Percentiles rank a stretch among this genome's conserved stretches.
phyloP scores from a whole-genome alignment of 2,888 invertebrate species.

The Drosophila cognata region DNA sequence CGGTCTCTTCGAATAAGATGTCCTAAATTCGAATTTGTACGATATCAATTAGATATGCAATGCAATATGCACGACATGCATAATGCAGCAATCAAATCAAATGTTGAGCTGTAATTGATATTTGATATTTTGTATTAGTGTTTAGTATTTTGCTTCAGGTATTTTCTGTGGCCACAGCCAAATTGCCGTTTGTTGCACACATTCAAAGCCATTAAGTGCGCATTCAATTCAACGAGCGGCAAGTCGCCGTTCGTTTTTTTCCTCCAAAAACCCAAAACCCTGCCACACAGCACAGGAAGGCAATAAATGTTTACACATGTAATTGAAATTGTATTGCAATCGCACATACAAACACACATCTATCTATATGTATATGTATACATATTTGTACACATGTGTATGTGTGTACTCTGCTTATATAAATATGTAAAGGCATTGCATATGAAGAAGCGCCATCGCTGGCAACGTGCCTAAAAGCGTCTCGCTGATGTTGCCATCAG shows the following conservation, averaged over 20 bases:
- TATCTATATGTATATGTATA: neutral
- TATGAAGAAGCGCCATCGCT: slow-evolving; percentile 31
- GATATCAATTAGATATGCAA: slow-evolving; percentile 34
- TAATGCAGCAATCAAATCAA: slow-evolving; percentile 54
- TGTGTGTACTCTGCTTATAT: neutral
- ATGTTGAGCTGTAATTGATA: slow-evolving; percentile 52
- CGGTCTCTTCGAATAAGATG: slow-evolving; percentile 22
- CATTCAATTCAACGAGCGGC: slow-evolving; percentile 38
- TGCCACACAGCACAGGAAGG: slow-evolving; percentile 46
- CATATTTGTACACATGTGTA: neutral
- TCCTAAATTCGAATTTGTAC: slow-evolving; percentile 38
- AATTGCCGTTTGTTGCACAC: neutral
- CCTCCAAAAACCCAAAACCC: slow-evolving; percentile 13
- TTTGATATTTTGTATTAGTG: slow-evolving; percentile 39
- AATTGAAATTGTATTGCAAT: slow-evolving; percentile 78
- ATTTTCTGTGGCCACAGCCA: slow-evolving; percentile 20
- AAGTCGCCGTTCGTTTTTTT: slow-evolving; percentile 18
- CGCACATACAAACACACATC: slow-evolving; percentile 48
- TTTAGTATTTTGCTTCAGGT: slow-evolving; percentile 11
- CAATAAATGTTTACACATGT: slow-evolving; percentile 77
- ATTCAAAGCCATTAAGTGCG: slow-evolving; percentile 45
- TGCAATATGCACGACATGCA: slow-evolving; percentile 38
- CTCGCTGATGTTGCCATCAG: slow-evolving; percentile 72
- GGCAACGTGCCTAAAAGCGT: slow-evolving; percentile 53
- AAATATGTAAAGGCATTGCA: slow-evolving; percentile 39